phyloP scores from a whole-genome alignment of 2,888 invertebrate genomes.

The Arctia plantaginis region DNA sequence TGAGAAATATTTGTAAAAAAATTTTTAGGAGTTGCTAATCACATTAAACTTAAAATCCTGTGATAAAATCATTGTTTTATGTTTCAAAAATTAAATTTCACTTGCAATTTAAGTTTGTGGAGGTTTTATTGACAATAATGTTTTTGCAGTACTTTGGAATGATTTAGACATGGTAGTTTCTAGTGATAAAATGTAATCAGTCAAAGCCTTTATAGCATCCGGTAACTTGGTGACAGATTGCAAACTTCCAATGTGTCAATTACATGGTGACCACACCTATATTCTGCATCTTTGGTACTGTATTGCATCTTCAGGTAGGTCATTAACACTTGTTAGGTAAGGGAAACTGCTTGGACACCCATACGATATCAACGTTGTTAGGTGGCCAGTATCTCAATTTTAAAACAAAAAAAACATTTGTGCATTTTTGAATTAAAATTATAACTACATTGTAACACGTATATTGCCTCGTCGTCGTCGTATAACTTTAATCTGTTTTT shows the following conservation, averaged over 20 bases:
- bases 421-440: neutral
- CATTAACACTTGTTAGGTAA: neutral
- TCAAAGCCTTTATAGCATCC: neutral
- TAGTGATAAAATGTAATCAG: neutral
- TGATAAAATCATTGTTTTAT: slow-evolving; percentile 12
- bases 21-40: slow-evolving; percentile 1
- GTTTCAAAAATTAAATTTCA: slow-evolving; percentile 16
- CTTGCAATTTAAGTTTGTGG: slow-evolving; percentile 18
- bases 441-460: neutral
- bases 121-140: slow-evolving; percentile 18
- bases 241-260: neutral
- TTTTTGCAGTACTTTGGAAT: slow-evolving; percentile 28
- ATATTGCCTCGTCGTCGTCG: neutral
- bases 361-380: neutral
- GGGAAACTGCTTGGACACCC: neutral
- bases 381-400: neutral
- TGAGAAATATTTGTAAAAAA: neutral
- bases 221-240: neutral
- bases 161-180: neutral
- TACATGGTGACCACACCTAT: neutral
- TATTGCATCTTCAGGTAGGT: neutral
- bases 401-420: neutral
- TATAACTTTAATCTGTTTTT: neutral
- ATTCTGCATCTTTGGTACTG: neutral
- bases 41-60: slow-evolving; percentile 15